Evolutionary conservation across 2,113 vertebrate species (phyloP).

Genomic region (Myotis davidii): DNA sequence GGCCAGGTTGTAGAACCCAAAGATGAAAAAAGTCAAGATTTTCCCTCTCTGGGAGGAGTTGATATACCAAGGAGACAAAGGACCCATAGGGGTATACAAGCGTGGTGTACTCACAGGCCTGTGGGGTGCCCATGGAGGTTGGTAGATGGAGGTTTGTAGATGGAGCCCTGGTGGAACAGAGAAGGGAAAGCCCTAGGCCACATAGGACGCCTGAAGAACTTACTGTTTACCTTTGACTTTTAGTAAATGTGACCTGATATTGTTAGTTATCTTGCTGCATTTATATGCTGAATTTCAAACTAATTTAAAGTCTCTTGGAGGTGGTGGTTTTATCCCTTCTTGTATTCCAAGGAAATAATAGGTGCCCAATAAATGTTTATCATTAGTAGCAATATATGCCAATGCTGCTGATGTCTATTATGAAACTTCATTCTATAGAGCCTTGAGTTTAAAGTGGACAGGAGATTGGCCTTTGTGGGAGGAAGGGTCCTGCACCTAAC

Average conservation of each 20-base stretch:
- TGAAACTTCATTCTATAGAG: background rate
- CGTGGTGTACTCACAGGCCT: fast-evolving
- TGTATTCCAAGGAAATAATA: background rate
- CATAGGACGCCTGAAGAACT: background rate
- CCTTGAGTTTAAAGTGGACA: background rate
- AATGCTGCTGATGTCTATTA: background rate
- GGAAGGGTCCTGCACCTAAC: background rate
- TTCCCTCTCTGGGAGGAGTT: background rate
- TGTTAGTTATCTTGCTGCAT: background rate
- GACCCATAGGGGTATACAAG: background rate
- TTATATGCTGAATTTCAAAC: background rate
- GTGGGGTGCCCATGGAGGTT: fast-evolving
- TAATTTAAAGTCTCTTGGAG: background rate
- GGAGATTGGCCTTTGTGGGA: background rate
- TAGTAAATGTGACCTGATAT: background rate
- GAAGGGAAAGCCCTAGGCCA: background rate
- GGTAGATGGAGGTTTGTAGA: background rate
- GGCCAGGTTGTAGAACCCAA: background rate
- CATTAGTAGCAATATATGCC: background rate
- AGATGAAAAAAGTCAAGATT: background rate
- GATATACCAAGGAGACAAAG: background rate
- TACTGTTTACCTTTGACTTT: background rate
- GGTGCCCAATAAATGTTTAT: background rate
- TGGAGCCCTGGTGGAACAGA: background rate
- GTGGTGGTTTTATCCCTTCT: background rate